Evolutionary conservation across 1,140 invertebrate species (phyloP).

Genomic region (Metopolophium dirhodum): DNA sequence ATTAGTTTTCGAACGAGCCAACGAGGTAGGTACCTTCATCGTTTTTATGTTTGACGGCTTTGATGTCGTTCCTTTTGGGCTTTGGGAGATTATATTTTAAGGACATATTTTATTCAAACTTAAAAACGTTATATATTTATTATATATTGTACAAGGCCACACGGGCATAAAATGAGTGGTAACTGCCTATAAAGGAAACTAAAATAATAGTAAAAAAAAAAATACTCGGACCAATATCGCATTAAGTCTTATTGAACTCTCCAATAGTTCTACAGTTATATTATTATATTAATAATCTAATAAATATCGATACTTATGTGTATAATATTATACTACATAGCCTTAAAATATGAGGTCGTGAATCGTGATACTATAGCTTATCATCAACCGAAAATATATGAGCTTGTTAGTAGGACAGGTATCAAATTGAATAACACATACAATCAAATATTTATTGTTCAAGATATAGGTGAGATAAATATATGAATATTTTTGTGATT

Average conservation of each 20-base stretch:
- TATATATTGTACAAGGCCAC: not conserved
- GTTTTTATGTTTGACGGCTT: not conserved
- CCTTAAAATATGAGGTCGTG: not conserved
- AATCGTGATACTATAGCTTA: not conserved
- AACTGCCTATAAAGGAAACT: not conserved
- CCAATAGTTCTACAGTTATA: not conserved
- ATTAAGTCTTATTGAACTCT: not conserved
- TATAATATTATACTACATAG: too few species aligned
- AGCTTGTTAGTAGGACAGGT: not conserved
- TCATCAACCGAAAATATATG: not conserved
- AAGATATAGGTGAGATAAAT: not conserved
- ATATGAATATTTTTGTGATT: not conserved
- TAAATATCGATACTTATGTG: not conserved
- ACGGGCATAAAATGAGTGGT: not conserved
- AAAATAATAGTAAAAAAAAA: not conserved
- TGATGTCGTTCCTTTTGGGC: not conserved
- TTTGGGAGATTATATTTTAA: conserved; percentile 8
- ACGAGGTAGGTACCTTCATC: not conserved
- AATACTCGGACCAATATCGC: not conserved
- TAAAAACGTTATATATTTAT: not conserved
- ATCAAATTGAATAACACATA: not conserved
- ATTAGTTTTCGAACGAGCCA: not conserved
- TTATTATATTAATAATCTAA: not conserved
- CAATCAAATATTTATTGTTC: not conserved
- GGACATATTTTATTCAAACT: conserved; percentile 22